phyloP scores from a whole-genome alignment of 2,797 vertebrate species.

The Dryobates pubescens region DNA sequence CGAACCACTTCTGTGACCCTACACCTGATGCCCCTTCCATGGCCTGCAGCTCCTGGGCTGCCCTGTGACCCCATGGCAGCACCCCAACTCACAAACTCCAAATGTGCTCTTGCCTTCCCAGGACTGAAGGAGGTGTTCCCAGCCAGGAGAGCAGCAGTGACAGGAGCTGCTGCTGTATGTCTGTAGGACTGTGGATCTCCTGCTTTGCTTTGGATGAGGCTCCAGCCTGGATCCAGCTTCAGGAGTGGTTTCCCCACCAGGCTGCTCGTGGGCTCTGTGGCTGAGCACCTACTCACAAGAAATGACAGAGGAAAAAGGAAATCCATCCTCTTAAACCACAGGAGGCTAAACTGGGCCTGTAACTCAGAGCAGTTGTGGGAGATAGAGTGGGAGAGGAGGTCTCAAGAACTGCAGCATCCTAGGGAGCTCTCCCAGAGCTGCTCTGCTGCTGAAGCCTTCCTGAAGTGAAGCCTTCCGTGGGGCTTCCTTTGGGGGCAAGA shows the following conservation, averaged over 20 bases:
- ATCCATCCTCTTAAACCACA: background rate
- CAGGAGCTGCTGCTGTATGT: background rate
- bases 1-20: too few relatives aligned
- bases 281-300: background rate
- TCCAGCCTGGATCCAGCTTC: background rate
- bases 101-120: background rate
- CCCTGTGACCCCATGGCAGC: rapidly evolving
- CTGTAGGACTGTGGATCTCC: background rate
- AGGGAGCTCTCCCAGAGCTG: background rate
- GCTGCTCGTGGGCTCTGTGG: background rate
- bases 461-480: background rate
- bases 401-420: background rate
- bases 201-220: background rate
- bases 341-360: background rate
- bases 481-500: background rate
- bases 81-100: rapidly evolving
- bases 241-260: background rate
- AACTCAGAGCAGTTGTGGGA: background rate
- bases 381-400: background rate
- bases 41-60: background rate
- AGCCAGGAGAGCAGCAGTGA: background rate
- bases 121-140: background rate
- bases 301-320: background rate
- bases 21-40: too few relatives aligned
- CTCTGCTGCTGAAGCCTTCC: background rate